Conservation (phyloP, 2,797 vertebrate species). For the Acipenser transmontanus region DNA sequence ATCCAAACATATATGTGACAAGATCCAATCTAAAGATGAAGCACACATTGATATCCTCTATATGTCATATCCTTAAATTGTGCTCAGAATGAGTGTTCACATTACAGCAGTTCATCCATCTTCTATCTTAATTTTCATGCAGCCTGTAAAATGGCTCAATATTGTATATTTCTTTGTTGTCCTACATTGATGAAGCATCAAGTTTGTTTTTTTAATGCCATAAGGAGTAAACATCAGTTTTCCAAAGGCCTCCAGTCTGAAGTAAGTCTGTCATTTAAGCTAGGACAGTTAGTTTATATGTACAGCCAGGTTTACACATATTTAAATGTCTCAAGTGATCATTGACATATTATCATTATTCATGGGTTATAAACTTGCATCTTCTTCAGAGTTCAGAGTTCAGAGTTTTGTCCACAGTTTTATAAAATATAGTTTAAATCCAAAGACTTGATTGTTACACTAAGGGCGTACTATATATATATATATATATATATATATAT, state of each 20-base stretch:
- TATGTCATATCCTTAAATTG: background rate
- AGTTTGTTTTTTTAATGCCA: slow-evolving; percentile 19
- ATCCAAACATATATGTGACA: background rate
- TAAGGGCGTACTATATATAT: background rate
- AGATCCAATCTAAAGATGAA: background rate
- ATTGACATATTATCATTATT: slow-evolving; percentile 29
- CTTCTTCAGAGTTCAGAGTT: slow-evolving; percentile 22
- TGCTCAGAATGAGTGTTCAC: slow-evolving; percentile 3
- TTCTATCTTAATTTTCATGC: slow-evolving; percentile 2
- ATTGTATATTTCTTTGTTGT: background rate
- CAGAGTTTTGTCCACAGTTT: slow-evolving; percentile 21
- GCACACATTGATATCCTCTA: background rate
- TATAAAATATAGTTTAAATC: slow-evolving; percentile 17
- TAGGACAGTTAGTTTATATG: slow-evolving; percentile 21
- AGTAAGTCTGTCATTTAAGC: background rate
- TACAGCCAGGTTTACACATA: slow-evolving; percentile 34
- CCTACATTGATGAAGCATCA: background rate
- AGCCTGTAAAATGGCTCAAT: background rate
- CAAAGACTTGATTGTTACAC: slow-evolving; percentile 24
- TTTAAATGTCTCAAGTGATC: slow-evolving; percentile 32
- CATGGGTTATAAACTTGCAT: slow-evolving; percentile 41
- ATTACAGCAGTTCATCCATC: background rate
- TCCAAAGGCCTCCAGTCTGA: background rate
- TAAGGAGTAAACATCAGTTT: slow-evolving; percentile 3
- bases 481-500: slow-evolving; percentile 14